These are phyloP conservation scores for Otus sunia DNA, from an alignment of 2,113 vertebrate genomes.

Conservation along the genomic window DNA sequence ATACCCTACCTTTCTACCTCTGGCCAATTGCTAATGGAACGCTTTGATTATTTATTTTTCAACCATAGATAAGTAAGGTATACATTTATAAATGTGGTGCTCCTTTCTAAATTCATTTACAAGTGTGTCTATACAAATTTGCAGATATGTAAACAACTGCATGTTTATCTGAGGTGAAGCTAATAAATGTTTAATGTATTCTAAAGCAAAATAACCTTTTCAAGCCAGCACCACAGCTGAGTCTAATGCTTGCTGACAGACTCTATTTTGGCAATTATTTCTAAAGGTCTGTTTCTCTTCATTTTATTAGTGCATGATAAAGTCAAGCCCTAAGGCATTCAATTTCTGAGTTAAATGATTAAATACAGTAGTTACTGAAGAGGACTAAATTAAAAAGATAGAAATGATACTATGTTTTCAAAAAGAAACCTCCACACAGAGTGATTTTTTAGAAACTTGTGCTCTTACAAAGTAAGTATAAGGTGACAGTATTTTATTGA, in stretches of 20 bases:
- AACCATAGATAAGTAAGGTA: neutral
- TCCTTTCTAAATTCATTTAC: slow-evolving; percentile 48
- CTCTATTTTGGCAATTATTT: slow-evolving; percentile 62
- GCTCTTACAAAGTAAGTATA: neutral
- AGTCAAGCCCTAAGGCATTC: slow-evolving; percentile 49
- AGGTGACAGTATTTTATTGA: slow-evolving; percentile 7
- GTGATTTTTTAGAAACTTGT: neutral
- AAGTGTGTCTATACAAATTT: slow-evolving; percentile 49
- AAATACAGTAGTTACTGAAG: slow-evolving; percentile 52
- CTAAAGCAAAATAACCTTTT: slow-evolving; percentile 61
- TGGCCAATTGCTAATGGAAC: neutral
- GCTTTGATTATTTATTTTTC: neutral
- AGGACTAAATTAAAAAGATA: slow-evolving; percentile 32
- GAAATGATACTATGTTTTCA: neutral
- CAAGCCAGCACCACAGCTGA: slow-evolving; percentile 13
- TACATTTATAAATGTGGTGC: neutral
- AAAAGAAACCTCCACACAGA: neutral
- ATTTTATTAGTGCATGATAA: slow-evolving; percentile 65
- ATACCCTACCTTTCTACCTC: neutral
- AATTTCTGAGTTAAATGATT: slow-evolving; percentile 53
- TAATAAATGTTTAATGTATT: slow-evolving; percentile 70
- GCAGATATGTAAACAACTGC: slow-evolving; percentile 62
- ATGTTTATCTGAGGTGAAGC: slow-evolving; percentile 54
- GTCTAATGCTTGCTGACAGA: slow-evolving; percentile 61
- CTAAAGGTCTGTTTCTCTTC: slow-evolving; percentile 67